These are phyloP conservation scores for Biston stratarius DNA, from an alignment of 2,888 invertebrate species.

Conservation along the genomic window DNA sequence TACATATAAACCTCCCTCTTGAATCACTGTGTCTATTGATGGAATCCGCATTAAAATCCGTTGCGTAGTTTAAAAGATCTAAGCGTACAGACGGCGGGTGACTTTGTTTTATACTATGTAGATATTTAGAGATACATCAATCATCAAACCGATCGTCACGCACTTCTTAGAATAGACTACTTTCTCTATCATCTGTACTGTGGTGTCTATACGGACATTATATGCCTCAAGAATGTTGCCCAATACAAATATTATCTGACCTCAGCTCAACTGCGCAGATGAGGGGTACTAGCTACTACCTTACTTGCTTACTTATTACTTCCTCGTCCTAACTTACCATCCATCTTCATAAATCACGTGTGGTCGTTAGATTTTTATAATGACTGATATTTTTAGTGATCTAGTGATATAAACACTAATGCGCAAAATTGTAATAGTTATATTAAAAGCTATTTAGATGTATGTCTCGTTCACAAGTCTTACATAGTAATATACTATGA, in stretches of 20 bases:
- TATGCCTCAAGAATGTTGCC: conserved; percentile 21
- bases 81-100: too few relatives aligned
- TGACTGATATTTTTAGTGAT: conserved; percentile 12
- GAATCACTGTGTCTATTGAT: too few relatives aligned
- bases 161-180: conserved; percentile 34
- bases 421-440: conserved; percentile 29
- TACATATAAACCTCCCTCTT: too few relatives aligned
- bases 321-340: conserved; percentile 27
- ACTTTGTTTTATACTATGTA: not conserved
- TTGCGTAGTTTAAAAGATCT: too few relatives aligned
- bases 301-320: conserved; percentile 29
- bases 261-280: conserved; percentile 40
- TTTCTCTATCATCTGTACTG: conserved; percentile 34
- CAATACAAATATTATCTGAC: conserved; percentile 41
- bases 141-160: conserved; percentile 4
- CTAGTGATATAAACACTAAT: not conserved
- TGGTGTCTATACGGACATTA: conserved; percentile 4
- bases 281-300: conserved; percentile 1
- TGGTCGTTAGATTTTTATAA: conserved; percentile 14
- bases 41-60: too few relatives aligned
- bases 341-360: conserved; percentile 18
- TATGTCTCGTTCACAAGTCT: conserved; percentile 8
- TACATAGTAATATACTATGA: not conserved
- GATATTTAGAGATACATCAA: not conserved
- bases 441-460: conserved; percentile 33